Evolutionary conservation across 2,113 vertebrate genomes (phyloP).

Genomic region (Leptobrachium leishanense): DNA sequence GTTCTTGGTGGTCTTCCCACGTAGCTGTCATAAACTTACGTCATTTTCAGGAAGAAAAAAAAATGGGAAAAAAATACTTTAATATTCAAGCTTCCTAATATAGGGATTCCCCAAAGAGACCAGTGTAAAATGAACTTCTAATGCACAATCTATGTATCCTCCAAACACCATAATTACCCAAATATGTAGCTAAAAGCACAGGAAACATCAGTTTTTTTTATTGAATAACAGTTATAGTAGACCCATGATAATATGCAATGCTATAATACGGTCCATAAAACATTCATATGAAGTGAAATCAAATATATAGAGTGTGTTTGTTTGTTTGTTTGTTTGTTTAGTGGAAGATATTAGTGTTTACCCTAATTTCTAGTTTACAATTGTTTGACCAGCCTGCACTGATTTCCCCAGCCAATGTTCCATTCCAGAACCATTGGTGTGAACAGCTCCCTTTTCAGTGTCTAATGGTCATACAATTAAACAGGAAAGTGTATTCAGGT

Average conservation of each 20-base stretch:
- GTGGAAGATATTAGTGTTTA: no score
- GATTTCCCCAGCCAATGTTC: no score
- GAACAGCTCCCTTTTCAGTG: slow-evolving; percentile 63
- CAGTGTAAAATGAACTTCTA: slow-evolving; percentile 53
- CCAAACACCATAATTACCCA: slow-evolving; percentile 4
- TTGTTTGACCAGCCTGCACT: no score
- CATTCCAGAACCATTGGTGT: slow-evolving; percentile 54
- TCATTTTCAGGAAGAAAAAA: slow-evolving; percentile 59
- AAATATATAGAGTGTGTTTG: neutral
- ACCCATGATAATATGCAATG: neutral
- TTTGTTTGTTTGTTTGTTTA: neutral
- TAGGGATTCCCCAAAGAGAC: slow-evolving; percentile 46
- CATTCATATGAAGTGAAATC: neutral
- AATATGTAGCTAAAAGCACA: neutral
- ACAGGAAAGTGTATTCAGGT: no score
- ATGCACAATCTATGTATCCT: slow-evolving; percentile 1
- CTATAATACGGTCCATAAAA: neutral
- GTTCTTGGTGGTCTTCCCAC: slow-evolving; percentile 48
- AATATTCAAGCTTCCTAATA: slow-evolving; percentile 47
- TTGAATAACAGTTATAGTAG: neutral
- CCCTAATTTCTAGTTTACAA: no score
- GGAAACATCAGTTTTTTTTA: slow-evolving; percentile 5
- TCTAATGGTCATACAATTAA: no score
- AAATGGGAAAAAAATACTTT: slow-evolving; percentile 25
- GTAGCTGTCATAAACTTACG: slow-evolving; percentile 16